These are phyloP conservation scores for Ceramica pisi DNA, from an alignment of 2,888 invertebrate species.

Conservation along the genomic window DNA sequence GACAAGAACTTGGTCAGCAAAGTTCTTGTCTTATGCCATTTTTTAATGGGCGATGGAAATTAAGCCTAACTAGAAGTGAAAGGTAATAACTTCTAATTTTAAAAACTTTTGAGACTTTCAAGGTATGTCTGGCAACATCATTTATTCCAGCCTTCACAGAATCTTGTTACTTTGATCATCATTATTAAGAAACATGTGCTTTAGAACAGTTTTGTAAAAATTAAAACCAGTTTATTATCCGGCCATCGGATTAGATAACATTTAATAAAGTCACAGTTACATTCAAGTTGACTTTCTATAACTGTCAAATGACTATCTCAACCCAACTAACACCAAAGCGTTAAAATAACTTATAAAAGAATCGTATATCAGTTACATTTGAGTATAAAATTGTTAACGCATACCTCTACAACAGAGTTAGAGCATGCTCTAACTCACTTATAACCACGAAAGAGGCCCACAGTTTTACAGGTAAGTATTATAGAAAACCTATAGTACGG, in stretches of 20 bases:
- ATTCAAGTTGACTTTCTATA: slow-evolving; percentile 53
- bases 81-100: background rate
- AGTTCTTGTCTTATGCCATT: background rate
- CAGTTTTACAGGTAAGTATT: too few species aligned
- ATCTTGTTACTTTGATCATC: background rate
- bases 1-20: background rate
- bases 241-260: slow-evolving; percentile 17
- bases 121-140: background rate
- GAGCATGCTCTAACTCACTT: too few species aligned
- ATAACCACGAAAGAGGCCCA: too few species aligned
- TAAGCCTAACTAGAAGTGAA: background rate
- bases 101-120: background rate
- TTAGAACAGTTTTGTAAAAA: background rate
- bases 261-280: slow-evolving; percentile 40
- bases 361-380: too few species aligned
- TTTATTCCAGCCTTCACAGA: background rate
- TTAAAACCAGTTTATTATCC: slow-evolving; percentile 17
- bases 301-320: slow-evolving; percentile 48
- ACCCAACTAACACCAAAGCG: too few species aligned
- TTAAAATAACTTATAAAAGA: too few species aligned
- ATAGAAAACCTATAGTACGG: too few species aligned
- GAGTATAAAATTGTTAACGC: too few species aligned
- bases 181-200: background rate
- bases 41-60: background rate
- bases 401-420: too few species aligned